These are phyloP conservation scores for Mystacornis crossleyi DNA, from an alignment of 2,113 vertebrate genomes.

Conservation along the genomic window DNA sequence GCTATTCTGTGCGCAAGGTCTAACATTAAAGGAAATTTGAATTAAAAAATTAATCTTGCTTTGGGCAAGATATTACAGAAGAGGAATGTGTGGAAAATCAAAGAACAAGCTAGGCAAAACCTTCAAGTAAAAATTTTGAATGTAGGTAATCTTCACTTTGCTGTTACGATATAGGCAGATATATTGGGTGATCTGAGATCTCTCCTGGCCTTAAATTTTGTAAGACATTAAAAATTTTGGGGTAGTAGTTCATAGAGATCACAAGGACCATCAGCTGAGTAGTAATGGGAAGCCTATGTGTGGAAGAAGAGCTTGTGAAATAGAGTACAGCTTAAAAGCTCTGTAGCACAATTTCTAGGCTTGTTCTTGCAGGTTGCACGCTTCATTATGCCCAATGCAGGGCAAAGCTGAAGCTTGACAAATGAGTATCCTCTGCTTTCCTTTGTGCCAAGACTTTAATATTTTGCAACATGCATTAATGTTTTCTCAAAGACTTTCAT, in stretches of 20 bases:
- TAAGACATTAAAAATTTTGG: neutral
- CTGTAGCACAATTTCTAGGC: neutral
- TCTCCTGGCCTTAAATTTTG: neutral
- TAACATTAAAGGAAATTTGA: slow-evolving; percentile 29
- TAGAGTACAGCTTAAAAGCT: neutral
- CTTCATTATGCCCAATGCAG: neutral
- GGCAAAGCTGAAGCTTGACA: neutral
- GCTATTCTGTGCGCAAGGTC: neutral
- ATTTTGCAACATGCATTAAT: slow-evolving; percentile 20
- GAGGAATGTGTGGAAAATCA: neutral
- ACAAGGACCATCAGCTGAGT: neutral
- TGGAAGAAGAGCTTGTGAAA: slow-evolving; percentile 7
- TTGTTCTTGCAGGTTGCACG: neutral
- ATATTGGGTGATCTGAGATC: neutral
- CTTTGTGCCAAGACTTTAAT: neutral
- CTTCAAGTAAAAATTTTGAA: neutral
- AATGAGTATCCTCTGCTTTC: neutral
- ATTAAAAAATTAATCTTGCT: slow-evolving; percentile 31
- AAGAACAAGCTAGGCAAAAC: neutral
- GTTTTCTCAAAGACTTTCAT: slow-evolving; percentile 16
- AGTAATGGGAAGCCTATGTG: neutral
- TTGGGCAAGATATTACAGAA: neutral
- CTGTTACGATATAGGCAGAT: neutral
- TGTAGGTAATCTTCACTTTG: neutral
- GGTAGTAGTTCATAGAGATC: neutral